These are phyloP conservation scores for Microtus pennsylvanicus DNA, from an alignment of 2,113 vertebrate species.

Conservation along the genomic window DNA sequence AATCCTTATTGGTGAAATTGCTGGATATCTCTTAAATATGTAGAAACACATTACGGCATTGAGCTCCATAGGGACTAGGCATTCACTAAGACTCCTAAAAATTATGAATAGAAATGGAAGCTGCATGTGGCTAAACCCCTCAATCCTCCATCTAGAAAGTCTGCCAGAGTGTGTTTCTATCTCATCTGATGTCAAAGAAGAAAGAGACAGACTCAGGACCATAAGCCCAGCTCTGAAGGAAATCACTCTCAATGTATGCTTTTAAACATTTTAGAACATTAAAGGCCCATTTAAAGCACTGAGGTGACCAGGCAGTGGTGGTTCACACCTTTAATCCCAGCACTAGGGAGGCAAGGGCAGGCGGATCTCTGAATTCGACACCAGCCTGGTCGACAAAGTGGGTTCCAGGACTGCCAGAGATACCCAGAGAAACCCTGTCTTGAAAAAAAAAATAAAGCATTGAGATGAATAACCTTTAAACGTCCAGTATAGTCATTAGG, in stretches of 20 bases:
- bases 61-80: conserved; percentile 48
- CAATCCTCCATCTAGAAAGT: background rate
- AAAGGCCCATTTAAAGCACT: conserved; percentile 46
- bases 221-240: conserved; percentile 71
- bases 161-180: background rate
- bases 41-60: conserved; percentile 21
- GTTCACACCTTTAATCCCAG: background rate
- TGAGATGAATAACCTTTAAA: conserved; percentile 44
- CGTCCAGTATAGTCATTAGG: background rate
- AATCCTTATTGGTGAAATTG: conserved; percentile 80
- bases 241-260: conserved; percentile 59
- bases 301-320: background rate
- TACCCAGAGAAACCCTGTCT: background rate
- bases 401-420: background rate
- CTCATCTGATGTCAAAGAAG: conserved; percentile 64
- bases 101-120: conserved; percentile 41
- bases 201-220: conserved; percentile 47
- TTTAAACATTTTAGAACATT: conserved; percentile 48
- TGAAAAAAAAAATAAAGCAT: background rate
- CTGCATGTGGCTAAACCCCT: background rate
- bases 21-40: conserved; percentile 74
- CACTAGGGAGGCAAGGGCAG: background rate
- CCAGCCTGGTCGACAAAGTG: background rate
- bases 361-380: background rate
- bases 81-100: conserved; percentile 48